Base-by-base conservation (phyloP, 35 echinoderm and acorn worm species). In the Patiria miniata region DNA sequence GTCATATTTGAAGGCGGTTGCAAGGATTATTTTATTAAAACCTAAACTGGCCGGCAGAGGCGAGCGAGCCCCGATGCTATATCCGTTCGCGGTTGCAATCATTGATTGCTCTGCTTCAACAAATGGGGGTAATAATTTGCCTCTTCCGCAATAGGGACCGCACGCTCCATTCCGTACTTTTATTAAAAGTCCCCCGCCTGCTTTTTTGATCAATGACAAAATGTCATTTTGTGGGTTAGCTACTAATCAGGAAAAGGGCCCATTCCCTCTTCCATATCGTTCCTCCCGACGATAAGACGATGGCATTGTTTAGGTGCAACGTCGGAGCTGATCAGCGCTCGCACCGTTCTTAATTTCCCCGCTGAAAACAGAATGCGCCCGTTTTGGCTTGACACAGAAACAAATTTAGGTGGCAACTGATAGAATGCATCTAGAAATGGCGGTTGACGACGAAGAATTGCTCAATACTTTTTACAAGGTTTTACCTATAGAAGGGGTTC, bases 221-320 rank as follows among this genome's bases (percentile, higher is more conserved):
- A 73, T 73, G 65, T 73, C 65, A 73, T 73, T 73, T 73, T 73
- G 65, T 73, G 65, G 65, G 29, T 16, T 73, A 73, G 65, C 42
- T 12, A 73, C 65, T 36, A 68, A 68, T 68, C n/a, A 68, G n/a
- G n/a, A 9, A 68, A n/a, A n/a, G n/a, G 61, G n/a, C 21, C 12
- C 32, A 23, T 26, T 7, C 61, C 61, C 42, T 47, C 42, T 47
- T 26, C 61, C 23, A 16, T 68, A 73, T 73, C 15, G 26, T 26
- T 32, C 34, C 6, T 26, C 23, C 6, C 65, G 29, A 32, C 65
- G 65, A 32, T 73, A 30, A 0, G 65, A 34, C 23, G 29, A 32
- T 32, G 34, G 65, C 65, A 34, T 73, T 73, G 65, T 73, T 73
- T 73, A 73, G 65, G 65, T 73, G 14, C 65, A 73, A 73, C 26